A percentile compares a stretch with the other conserved stretches of the same genome.
These are phyloP conservation scores for Xiphorhynchus erythropygius DNA, from an alignment of 2,797 vertebrate genomes.

Conservation along the genomic window DNA sequence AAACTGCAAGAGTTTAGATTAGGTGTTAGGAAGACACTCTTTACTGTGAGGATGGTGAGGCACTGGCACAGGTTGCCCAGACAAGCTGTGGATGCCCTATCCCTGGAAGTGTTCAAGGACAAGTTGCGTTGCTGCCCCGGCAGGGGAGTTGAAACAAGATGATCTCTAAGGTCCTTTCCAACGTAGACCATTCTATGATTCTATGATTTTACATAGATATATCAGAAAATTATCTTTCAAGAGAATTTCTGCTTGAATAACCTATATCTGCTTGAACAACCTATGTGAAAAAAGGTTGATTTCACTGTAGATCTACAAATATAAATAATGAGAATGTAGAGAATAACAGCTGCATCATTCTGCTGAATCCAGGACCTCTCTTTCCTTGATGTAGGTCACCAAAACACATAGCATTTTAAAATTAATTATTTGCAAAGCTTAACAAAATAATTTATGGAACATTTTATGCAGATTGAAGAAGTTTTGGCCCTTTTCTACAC, in stretches of 20 bases:
- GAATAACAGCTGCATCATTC: not conserved
- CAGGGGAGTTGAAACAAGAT: not conserved
- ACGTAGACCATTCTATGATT: not conserved
- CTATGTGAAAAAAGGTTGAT: not conserved
- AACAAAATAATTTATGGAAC: conserved; percentile 57
- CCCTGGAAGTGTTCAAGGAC: not conserved
- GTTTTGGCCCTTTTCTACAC: conserved; percentile 55
- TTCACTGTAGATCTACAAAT: not conserved
- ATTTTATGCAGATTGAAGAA: conserved; percentile 46
- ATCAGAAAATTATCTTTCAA: not conserved
- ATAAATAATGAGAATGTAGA: not conserved
- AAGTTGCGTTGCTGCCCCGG: not conserved
- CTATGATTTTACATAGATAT: not conserved
- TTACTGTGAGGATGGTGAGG: not conserved
- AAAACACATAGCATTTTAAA: conserved; percentile 32
- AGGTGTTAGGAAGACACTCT: not conserved
- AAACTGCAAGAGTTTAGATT: not conserved
- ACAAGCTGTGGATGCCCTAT: not conserved
- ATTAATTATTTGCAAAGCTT: conserved; percentile 60
- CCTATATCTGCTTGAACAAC: not conserved
- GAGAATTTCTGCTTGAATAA: not conserved
- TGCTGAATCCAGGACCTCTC: not conserved
- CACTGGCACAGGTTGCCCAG: not conserved
- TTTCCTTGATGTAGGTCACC: not conserved
- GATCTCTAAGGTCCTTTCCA: not conserved